A percentile compares a stretch with the other conserved stretches of the same genome.
These are phyloP conservation scores for Grammomys dolichurus DNA, from an alignment of 2,113 vertebrate genomes.

Conservation along the genomic window DNA sequence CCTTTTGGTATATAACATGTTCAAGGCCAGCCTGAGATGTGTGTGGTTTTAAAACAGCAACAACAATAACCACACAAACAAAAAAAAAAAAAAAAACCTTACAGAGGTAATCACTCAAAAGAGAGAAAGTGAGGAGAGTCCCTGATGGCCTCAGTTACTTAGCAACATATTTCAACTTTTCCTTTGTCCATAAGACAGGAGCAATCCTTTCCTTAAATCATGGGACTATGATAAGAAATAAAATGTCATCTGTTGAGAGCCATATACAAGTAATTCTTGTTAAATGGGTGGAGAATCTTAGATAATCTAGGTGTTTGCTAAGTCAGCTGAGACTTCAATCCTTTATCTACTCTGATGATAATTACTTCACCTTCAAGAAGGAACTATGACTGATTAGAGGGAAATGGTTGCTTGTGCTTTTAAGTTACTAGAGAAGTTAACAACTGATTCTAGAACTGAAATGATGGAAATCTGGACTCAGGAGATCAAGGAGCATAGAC, in stretches of 20 bases:
- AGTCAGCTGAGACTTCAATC: neutral
- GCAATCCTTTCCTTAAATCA: slow-evolving; percentile 14
- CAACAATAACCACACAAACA: neutral
- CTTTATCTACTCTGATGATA: neutral
- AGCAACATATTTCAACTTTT: neutral
- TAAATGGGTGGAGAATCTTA: neutral
- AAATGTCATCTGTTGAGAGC: neutral
- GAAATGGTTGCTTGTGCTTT: neutral
- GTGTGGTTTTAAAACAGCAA: neutral
- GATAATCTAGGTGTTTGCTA: slow-evolving; percentile 45
- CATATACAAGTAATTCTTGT: neutral
- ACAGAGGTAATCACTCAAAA: slow-evolving; percentile 1
- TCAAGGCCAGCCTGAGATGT: neutral
- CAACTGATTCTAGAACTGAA: slow-evolving; percentile 33
- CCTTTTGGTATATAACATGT: neutral
- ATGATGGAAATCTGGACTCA: neutral
- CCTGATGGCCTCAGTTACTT: neutral
- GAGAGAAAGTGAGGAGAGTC: neutral
- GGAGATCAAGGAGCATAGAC: neutral
- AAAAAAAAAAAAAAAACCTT: neutral
- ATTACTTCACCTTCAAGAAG: slow-evolving; percentile 8
- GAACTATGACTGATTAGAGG: neutral
- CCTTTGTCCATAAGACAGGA: neutral
- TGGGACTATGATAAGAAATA: slow-evolving; percentile 38
- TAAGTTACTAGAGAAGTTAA: neutral